Conservation (phyloP, 2,113 vertebrate genomes). For the Hydrochoerus hydrochaeris region DNA sequence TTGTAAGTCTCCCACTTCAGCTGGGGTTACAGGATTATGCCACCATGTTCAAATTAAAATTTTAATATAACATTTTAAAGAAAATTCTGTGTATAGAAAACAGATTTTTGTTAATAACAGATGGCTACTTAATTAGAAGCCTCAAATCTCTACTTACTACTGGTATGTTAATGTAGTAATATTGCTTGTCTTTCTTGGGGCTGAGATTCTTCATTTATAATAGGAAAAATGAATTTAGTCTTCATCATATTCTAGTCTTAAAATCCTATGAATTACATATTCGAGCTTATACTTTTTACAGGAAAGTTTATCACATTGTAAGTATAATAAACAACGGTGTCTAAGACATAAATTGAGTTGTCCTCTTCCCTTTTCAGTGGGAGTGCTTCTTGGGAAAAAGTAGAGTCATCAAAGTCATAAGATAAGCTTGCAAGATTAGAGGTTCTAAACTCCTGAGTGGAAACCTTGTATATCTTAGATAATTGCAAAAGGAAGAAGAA, state of each 20-base stretch:
- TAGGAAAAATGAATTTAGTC: background rate
- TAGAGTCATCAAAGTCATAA: background rate
- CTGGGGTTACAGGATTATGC: background rate
- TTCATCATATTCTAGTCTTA: background rate
- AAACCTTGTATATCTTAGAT: background rate
- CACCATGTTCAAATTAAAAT: no score
- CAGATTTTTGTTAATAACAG: constrained; percentile 6
- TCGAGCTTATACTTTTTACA: background rate
- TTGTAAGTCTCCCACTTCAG: background rate
- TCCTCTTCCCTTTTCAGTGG: background rate
- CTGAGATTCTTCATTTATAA: background rate
- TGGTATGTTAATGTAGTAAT: background rate
- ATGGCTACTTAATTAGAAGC: background rate
- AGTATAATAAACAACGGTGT: background rate
- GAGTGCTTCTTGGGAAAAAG: background rate
- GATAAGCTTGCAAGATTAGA: background rate
- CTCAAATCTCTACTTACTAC: background rate
- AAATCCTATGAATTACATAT: background rate
- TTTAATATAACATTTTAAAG: background rate
- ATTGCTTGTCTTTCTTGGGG: background rate
- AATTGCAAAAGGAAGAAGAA: constrained; percentile 14
- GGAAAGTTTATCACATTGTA: background rate
- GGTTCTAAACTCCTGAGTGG: background rate
- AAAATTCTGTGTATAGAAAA: constrained; percentile 40
- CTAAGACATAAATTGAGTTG: background rate